phyloP scores from a whole-genome alignment of 2,113 vertebrate species.

The Polypterus senegalus region DNA sequence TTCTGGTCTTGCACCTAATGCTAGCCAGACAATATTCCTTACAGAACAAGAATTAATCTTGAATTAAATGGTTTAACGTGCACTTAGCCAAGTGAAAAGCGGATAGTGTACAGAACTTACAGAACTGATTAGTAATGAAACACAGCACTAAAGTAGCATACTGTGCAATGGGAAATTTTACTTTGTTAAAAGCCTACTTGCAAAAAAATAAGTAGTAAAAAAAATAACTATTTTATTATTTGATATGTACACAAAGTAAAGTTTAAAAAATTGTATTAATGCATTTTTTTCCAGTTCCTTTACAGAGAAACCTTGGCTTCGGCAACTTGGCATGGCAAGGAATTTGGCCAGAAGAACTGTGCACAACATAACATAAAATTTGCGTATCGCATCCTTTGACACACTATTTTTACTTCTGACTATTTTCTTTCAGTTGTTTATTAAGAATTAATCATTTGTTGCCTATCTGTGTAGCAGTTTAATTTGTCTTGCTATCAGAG shows the following conservation, averaged over 20 bases:
- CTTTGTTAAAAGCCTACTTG: background rate
- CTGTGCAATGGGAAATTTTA: background rate
- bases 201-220: background rate
- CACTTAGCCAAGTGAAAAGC: too few relatives aligned
- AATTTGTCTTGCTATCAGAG: too few relatives aligned
- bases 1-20: too few relatives aligned
- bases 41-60: too few relatives aligned
- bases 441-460: too few relatives aligned
- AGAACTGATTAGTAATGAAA: background rate
- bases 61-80: too few relatives aligned
- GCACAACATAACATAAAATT: conserved; percentile 1
- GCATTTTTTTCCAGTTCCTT: conserved; percentile 41
- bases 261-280: conserved; percentile 3
- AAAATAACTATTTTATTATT: conserved; percentile 2
- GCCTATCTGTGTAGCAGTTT: too few relatives aligned
- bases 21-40: too few relatives aligned
- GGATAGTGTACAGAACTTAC: background rate
- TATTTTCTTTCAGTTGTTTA: too few relatives aligned
- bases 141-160: background rate
- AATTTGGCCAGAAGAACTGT: conserved; percentile 43
- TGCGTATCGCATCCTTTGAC: too few relatives aligned
- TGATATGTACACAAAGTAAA: too few relatives aligned
- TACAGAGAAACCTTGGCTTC: conserved; percentile 55
- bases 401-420: too few relatives aligned
- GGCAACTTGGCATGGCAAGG: conserved; percentile 48